Evolutionary conservation across 2,888 invertebrate genomes (phyloP).

Genomic region (Cheilosia vulpina): DNA sequence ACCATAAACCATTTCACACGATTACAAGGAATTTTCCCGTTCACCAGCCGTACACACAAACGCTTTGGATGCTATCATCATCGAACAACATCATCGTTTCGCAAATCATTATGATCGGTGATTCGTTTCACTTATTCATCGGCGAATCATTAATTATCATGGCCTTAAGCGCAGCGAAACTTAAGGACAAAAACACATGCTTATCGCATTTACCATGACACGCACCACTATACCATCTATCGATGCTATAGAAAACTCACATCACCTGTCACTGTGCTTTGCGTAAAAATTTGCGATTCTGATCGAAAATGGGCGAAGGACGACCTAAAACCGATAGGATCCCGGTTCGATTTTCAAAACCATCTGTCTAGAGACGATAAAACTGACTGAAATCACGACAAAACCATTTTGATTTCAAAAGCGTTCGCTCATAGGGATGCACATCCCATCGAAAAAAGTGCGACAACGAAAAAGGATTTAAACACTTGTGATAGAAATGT

Average conservation of each 20-base stretch:
- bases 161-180: constrained; percentile 5
- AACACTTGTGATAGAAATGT: constrained; percentile 63
- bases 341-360: constrained; percentile 64
- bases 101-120: constrained; percentile 61
- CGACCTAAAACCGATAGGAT: constrained; percentile 33
- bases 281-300: constrained; percentile 1
- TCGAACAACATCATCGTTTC: constrained; percentile 49
- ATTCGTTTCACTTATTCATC: constrained; percentile 66
- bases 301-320: constrained; percentile 20
- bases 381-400: constrained; percentile 75
- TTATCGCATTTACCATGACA: neutral
- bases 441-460: constrained; percentile 38
- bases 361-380: constrained; percentile 73
- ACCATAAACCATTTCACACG: constrained; percentile 59
- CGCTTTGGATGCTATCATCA: constrained; percentile 26
- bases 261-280: neutral
- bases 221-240: neutral
- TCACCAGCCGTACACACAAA: constrained; percentile 19
- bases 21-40: constrained; percentile 61
- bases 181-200: constrained; percentile 36
- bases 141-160: constrained; percentile 55
- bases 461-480: constrained; percentile 60
- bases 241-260: constrained; percentile 3
- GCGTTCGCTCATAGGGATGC: constrained; percentile 63
- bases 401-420: constrained; percentile 70